Base-by-base conservation (phyloP, 2,113 vertebrate species). In the Narcine bancroftii region DNA sequence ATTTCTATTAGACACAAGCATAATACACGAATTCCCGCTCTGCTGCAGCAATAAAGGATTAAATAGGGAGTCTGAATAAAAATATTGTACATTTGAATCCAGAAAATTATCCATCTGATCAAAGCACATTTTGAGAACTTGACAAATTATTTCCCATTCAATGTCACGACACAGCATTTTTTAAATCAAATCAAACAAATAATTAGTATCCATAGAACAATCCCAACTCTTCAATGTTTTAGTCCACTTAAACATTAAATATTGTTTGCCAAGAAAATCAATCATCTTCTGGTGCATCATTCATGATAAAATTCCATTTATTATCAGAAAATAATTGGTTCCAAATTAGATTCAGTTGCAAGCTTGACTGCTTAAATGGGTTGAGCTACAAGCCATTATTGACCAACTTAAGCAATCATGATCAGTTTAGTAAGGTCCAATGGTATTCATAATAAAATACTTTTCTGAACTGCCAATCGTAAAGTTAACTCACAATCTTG, bases 351-450 rank as follows among this genome's bases (percentile, higher is more conserved):
- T 91, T 91, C 65, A 13, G 39, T 45, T 65, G 65, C 63, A 71
- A 33, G 63, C 89, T 33, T 69, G 89, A 91, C 39, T 66, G 89
- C 42, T 91, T 47, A 45, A 91, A 91, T 91, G 39, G 89, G 26
- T 26, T 69, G 63, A 13, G 39, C 4, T n/a, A 66, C 89, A 33
- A 91, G 66, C 89, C 69, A 15, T 29, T 45, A 66, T 45, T 17
- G 71, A 29, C 65, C 39, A 69, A 21, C 65, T 47, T 45, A 63
- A 71, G 42, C 69, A 69, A 91, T 91, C 39, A 39, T 91, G 89
- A 69, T 69, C 65, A 13, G 71, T 17, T 69, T 45, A 29, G 2
- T 42, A 47, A 47, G 65, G 42, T 45, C 63, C 53, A 89, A 89
- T 19, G 39, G 85, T 89, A 39, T 66, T 89, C 36, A 89, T 66